Evolutionary conservation across 1,140 invertebrate genomes (phyloP), one percentile per base, ranked within the genome.

Genomic region (Arctopsyche grandis): DNA sequence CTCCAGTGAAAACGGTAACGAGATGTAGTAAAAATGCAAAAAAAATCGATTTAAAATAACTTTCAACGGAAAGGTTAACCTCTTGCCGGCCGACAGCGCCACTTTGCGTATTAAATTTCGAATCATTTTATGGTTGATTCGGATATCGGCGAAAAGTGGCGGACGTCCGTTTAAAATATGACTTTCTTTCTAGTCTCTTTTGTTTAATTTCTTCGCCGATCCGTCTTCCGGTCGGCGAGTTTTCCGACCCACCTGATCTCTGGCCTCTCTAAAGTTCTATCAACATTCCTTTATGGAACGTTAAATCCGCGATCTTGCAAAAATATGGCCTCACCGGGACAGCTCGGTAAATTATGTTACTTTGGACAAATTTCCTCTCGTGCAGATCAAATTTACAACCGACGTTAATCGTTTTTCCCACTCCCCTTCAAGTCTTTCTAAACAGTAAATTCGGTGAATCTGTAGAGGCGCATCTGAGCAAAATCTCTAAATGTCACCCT

Each of bases 201-300:
- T 66, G 24, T 66, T 26, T 66, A 66, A 66, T 66, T 29, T 66
- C 63, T 66, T 66, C 63, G 21, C 21, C 63, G 63, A 66, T 66
- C n/a, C 63, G 63, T 66, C 63, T 66, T 66, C 63, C 21, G 63
- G 48, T 52, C 48, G 48, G 16, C 10, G 48, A 4, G 1, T 38
- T 21, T 56, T 66, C 60, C 60, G 3, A 52, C 12, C 48, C 4
- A 12, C 48, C 48, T 10, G 48, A 16, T 52, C 44, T 24, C 1
- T 4, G 69, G 14, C 24, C n/a, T 16, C 69, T n/a, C 9, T 24
- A 44, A 71, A 71, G 38, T 71, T 71, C 44, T 71, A 71, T 71
- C 44, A 71, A 71, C 69, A 71, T 71, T 71, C 44, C 69, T 71
- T 71, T 71, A 46, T 71, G 69, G 69, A 48, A 71, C 69, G 44